Conservation (phyloP, 2,797 vertebrate species). For the Borostomias antarcticus region DNA sequence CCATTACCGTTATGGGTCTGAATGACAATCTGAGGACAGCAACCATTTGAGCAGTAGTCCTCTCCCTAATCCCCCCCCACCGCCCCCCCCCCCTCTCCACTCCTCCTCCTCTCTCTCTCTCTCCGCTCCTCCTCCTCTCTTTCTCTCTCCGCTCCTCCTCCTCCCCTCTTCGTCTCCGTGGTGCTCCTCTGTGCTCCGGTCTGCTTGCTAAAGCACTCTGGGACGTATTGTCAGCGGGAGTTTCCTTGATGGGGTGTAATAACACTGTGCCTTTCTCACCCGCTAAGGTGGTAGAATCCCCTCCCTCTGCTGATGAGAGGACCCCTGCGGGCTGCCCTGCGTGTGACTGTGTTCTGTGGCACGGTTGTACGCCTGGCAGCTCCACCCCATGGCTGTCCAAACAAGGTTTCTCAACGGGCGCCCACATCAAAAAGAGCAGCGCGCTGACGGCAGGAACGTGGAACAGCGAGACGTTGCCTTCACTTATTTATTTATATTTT, state of each 20-base stretch:
- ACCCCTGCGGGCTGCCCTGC: slow-evolving; percentile 76
- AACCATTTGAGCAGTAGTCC: slow-evolving; percentile 70
- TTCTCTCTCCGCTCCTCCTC: not conserved
- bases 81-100: slow-evolving; percentile 59
- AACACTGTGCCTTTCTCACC: slow-evolving; percentile 79
- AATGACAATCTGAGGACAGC: slow-evolving; percentile 75
- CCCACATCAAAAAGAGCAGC: slow-evolving; percentile 85
- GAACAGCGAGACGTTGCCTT: slow-evolving; percentile 74
- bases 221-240: slow-evolving; percentile 82
- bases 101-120: slow-evolving; percentile 40
- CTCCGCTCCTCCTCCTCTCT: slow-evolving; percentile 43
- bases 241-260: slow-evolving; percentile 84
- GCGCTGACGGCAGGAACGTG: slow-evolving; percentile 74
- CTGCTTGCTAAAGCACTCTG: slow-evolving; percentile 78
- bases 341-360: slow-evolving; percentile 83
- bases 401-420: slow-evolving; percentile 86
- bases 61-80: slow-evolving; percentile 54
- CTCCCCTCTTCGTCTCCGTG: slow-evolving; percentile 57
- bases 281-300: slow-evolving; percentile 79
- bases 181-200: slow-evolving; percentile 70
- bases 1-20: slow-evolving; percentile 59
- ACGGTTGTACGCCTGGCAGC: slow-evolving; percentile 83
- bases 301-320: slow-evolving; percentile 76
- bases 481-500: slow-evolving; percentile 74
- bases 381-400: slow-evolving; percentile 86